Evolutionary conservation across 2,113 vertebrate species (phyloP), one percentile per base, ranked within the genome.

Genomic region (Capricornis sumatraensis): DNA sequence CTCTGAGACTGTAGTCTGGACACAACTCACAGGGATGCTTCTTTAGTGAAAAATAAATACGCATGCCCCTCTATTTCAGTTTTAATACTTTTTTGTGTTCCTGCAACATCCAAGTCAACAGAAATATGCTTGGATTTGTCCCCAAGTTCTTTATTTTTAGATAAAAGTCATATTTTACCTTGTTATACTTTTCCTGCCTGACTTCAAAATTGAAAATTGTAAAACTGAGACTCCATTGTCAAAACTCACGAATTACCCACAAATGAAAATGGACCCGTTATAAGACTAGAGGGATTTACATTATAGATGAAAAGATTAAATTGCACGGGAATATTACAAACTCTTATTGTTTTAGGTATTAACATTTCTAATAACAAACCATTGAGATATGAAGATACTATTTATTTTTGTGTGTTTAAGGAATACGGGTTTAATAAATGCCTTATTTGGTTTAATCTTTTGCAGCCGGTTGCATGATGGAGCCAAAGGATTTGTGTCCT

Each of bases 21-120:
- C 57, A 8, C 1, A 3, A 13, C 7, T 13, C 12, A 43, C 6
- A 58, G 57, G 43, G 27, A 52, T 0, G 7, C 47, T 7, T 28
- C 33, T 55, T 50, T 33, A 57, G 19, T 79, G 40, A 89, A 30
- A 87, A 57, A 30, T 12, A 45, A 85, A 79, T 21, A 58, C 14
- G 50, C 10, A 13, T 10, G 17, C 21, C 47, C 62, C 25, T 88
- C 52, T 79, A 10, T 30, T 47, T 30, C 23, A 40, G 7, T 40
- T 28, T 40, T 53, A 71, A 71, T 27, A 53, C n/a, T 36, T 64
- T 86, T 57, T 40, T 21, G 9, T 60, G 43, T 71, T 52, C 71
- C 58, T n/a, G 3, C 50, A 47, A 52, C 14, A 82, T 27, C 28
- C 60, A 45, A 76, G 43, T 84, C 28, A 83, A 52, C 71, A 87